Conservation (phyloP, 2,113 vertebrate species). For the Phrynosoma platyrhinos region DNA sequence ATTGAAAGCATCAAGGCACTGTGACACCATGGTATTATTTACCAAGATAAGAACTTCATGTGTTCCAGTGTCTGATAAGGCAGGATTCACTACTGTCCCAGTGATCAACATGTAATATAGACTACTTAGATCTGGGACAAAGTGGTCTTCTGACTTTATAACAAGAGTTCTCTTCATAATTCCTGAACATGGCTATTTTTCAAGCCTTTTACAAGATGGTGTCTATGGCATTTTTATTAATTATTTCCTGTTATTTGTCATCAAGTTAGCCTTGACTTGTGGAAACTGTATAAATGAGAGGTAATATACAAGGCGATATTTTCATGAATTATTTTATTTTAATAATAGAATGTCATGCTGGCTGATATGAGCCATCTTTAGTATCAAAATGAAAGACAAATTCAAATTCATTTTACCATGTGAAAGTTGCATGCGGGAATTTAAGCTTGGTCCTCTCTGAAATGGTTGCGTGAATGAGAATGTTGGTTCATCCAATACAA, state of each 20-base stretch:
- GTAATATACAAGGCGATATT: not conserved
- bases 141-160: not conserved
- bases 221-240: not conserved
- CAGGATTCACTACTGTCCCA: not conserved
- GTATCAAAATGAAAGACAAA: not conserved
- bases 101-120: not conserved
- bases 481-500: fast-evolving
- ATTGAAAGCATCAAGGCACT: not conserved
- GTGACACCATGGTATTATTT: fast-evolving
- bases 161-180: not conserved
- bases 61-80: not conserved
- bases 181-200: not conserved
- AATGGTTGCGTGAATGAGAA: not conserved
- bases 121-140: not conserved
- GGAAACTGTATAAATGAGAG: not conserved
- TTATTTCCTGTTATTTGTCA: not conserved
- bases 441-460: not conserved
- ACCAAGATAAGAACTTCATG: not conserved
- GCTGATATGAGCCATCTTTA: not conserved
- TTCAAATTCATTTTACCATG: not conserved
- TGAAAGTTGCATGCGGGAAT: not conserved
- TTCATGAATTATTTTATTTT: not conserved
- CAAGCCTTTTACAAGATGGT: not conserved
- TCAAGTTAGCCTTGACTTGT: no score
- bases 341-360: not conserved